A percentile compares a stretch with the other conserved stretches of the same genome.
Evolutionary conservation across 2,888 invertebrate species (phyloP).

Genomic region (Copidosoma aretas): DNA sequence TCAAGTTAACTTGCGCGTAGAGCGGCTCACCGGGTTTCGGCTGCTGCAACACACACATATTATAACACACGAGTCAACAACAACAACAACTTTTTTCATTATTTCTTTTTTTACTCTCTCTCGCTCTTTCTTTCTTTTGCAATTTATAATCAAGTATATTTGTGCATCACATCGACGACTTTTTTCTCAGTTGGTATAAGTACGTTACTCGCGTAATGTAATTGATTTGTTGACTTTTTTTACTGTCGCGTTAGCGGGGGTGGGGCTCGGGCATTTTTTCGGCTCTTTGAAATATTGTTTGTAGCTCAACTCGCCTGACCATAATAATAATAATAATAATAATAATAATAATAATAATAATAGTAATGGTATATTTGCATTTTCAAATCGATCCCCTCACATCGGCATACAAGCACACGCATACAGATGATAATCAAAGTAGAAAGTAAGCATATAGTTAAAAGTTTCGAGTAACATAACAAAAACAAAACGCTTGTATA

Average conservation of each 20-base stretch:
- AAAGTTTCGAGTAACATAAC: conserved; percentile 17
- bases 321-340: conserved; percentile 13
- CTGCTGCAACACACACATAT: conserved; percentile 59
- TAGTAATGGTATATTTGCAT: too few relatives aligned
- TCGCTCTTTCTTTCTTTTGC: not conserved
- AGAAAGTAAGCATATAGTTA: conserved; percentile 30
- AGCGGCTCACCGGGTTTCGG: conserved; percentile 69
- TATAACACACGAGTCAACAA: conserved; percentile 55
- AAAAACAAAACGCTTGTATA: conserved; percentile 32
- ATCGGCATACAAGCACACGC: not conserved
- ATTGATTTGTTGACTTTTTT: conserved; percentile 13
- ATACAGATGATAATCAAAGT: conserved; percentile 19
- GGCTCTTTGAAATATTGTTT: conserved; percentile 12
- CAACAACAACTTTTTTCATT: too few relatives aligned
- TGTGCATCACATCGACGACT: not conserved
- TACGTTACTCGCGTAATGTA: too few relatives aligned
- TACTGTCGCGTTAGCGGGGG: conserved; percentile 29
- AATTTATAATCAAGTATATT: not conserved
- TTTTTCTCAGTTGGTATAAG: not conserved
- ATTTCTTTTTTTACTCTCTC: conserved; percentile 1
- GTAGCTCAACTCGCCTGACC: conserved; percentile 41
- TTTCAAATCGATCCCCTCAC: not conserved
- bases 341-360: conserved; percentile 6
- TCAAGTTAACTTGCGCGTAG: conserved; percentile 70
- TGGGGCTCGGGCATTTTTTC: conserved; percentile 31